Evolutionary conservation across 2,113 vertebrate species (phyloP), one percentile per base, ranked within the genome.

Genomic region (Oryzias celebensis): DNA sequence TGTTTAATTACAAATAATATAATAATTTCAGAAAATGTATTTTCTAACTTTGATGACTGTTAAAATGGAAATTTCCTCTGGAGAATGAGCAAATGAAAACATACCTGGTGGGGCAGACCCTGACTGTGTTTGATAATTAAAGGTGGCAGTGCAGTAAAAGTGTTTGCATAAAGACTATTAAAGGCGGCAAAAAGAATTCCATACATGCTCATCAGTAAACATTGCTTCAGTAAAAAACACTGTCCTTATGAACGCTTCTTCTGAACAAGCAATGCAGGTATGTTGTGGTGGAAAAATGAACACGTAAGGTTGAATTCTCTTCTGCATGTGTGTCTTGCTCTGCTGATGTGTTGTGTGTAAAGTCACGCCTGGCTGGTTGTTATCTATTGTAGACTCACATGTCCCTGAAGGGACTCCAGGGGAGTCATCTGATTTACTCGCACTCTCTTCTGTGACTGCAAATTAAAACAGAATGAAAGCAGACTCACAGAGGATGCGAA

Each of bases 351-450:
- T 22, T 73, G 59, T 64, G 57, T 62, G 53, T 67, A 7, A 68
- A 79, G 83, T 85, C 86, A 87, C 62, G 78, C 78, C 84, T 77
- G 78, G 71, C 81, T 85, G 81, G 55, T 77, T 81, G 71, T 87
- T 89, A 89, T 90, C 89, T 87, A 68, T 62, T 64, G 20, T 42
- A 77, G 78, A 85, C 78, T 85, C 47, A 1, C 78, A 81, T 82
- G 78, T 88, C 86, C 86, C 85, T 73, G 83, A 63, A 80, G 85
- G 72, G 69, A 84, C 71, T 80, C 78, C 74, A 55, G 82, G 68
- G 75, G 75, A 74, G 71, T 80, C 83, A 82, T 89, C 80, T 85
- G 82, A 87, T 88, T 84, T 73, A 68, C 79, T 87, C 52, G 67
- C 71, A 73, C 52, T 83, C 80, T 78, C 68, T 74, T 87, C 71